Evolutionary conservation across 2,888 invertebrate species (phyloP).

Genomic region (Agriopis leucophaearia): DNA sequence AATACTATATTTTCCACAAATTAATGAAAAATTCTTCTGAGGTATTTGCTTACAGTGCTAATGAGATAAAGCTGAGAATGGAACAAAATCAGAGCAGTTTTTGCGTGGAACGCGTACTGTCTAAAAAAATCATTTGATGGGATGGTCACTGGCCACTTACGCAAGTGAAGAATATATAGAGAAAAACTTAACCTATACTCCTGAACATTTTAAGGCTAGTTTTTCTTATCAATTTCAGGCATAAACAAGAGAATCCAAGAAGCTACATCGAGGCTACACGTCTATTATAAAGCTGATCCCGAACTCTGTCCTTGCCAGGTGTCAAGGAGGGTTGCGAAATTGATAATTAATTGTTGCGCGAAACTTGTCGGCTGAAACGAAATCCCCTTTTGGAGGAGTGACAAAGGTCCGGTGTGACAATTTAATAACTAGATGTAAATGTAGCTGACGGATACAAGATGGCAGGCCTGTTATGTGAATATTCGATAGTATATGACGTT

Average conservation of each 20-base stretch:
- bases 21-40: too few relatives aligned
- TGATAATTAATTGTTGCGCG: conserved; percentile 84
- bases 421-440: conserved; percentile 81
- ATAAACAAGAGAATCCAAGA: conserved; percentile 41
- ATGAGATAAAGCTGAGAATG: too few relatives aligned
- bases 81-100: too few relatives aligned
- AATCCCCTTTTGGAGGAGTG: conserved; percentile 75
- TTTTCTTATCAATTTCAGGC: not conserved
- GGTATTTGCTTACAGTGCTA: too few relatives aligned
- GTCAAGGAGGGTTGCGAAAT: conserved; percentile 76
- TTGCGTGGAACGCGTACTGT: too few relatives aligned
- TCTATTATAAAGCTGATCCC: conserved; percentile 37
- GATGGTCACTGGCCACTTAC: too few relatives aligned
- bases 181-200: not conserved
- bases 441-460: conserved; percentile 53
- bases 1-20: too few relatives aligned
- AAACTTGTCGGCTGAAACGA: conserved; percentile 82
- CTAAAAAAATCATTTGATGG: too few relatives aligned
- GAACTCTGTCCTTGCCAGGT: conserved; percentile 62
- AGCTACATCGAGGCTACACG: conserved; percentile 34
- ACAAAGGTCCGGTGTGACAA: conserved; percentile 79
- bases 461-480: conserved; percentile 6
- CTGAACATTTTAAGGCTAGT: too few relatives aligned
- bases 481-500: conserved; percentile 1
- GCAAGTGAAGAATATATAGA: too few relatives aligned